Evolutionary conservation across 1,140 invertebrate species (phyloP).

Genomic region (Pogonognathellus flavescens): DNA sequence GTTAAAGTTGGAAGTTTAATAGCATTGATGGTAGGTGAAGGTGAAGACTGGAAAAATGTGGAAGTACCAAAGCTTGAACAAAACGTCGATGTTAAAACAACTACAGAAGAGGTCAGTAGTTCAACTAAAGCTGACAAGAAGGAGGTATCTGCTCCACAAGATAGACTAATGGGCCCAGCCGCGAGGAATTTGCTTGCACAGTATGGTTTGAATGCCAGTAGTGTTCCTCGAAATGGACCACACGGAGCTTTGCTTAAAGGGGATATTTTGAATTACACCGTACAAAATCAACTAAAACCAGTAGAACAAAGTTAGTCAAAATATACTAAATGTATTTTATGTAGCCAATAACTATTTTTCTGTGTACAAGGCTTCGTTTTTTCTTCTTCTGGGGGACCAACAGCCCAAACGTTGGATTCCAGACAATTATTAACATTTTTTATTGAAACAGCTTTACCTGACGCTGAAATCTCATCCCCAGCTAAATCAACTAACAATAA

Average conservation of each 20-base stretch:
- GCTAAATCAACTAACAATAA: not conserved
- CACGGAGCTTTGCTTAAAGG: slow-evolving; percentile 76
- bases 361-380: too few relatives aligned
- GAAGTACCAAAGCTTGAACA: slow-evolving; percentile 74
- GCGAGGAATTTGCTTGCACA: slow-evolving; percentile 76
- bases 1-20: slow-evolving; percentile 88
- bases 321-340: too few relatives aligned
- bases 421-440: not conserved
- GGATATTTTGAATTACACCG: slow-evolving; percentile 76
- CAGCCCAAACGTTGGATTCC: too few relatives aligned
- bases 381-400: too few relatives aligned
- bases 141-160: not conserved
- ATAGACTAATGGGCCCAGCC: slow-evolving; percentile 73
- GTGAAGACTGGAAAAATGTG: slow-evolving; percentile 81
- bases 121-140: not conserved
- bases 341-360: too few relatives aligned
- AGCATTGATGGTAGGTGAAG: slow-evolving; percentile 88
- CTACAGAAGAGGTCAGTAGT: not conserved
- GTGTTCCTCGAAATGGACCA: slow-evolving; percentile 75
- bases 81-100: not conserved
- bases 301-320: slow-evolving; percentile 62
- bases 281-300: slow-evolving; percentile 72
- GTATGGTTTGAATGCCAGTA: slow-evolving; percentile 73
- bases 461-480: not conserved
- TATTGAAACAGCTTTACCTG: not conserved